Evolutionary conservation across 2,113 vertebrate species (phyloP).

Genomic region (Scalopus aquaticus): DNA sequence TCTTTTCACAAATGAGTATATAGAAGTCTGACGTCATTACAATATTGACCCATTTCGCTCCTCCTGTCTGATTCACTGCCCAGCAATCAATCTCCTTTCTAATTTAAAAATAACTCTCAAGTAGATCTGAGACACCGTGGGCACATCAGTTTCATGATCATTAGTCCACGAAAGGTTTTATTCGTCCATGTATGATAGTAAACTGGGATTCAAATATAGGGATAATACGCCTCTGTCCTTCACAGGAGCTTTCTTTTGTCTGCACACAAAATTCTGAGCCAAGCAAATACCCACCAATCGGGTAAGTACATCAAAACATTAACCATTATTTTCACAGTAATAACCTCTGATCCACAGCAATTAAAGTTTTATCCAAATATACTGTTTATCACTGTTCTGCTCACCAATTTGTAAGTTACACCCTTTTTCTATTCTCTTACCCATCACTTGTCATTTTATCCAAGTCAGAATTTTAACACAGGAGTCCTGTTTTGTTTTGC

Average conservation of each 20-base stretch:
- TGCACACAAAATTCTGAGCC: neutral
- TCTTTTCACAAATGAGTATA: neutral
- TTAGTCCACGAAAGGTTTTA: neutral
- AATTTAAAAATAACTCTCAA: neutral
- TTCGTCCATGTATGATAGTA: neutral
- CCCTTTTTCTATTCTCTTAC: neutral
- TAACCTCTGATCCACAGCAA: neutral
- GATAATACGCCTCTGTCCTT: accelerated
- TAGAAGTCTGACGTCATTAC: neutral
- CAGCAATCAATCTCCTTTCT: neutral
- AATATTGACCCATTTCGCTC: neutral
- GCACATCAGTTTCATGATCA: neutral
- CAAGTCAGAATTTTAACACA: neutral
- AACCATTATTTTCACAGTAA: neutral
- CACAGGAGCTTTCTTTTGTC: neutral
- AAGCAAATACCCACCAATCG: too few species aligned
- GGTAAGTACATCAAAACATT: neutral
- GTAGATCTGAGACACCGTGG: too few species aligned
- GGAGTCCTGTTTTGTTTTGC: neutral
- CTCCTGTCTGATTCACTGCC: neutral
- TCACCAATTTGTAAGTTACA: neutral
- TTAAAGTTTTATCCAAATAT: neutral
- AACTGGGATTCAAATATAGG: neutral
- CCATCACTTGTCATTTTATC: neutral
- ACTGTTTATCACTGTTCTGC: neutral